Conservation (phyloP, 2,888 invertebrate genomes). For the Platerodrilus igneus region DNA sequence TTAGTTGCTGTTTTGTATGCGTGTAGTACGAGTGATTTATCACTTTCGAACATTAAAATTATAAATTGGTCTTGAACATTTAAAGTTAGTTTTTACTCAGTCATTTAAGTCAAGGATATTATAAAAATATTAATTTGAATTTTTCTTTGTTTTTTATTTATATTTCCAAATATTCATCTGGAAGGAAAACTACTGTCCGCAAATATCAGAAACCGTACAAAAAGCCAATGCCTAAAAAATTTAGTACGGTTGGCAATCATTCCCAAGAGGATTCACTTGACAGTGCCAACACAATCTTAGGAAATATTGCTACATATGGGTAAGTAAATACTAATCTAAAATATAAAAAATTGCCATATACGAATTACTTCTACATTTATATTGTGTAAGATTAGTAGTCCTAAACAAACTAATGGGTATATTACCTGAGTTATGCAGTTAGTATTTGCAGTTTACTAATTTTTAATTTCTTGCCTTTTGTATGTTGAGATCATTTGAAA, state of each 20-base stretch:
- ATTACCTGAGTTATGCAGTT: too few relatives aligned
- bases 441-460: too few relatives aligned
- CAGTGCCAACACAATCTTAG: slow-evolving; percentile 77
- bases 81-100: slow-evolving; percentile 1
- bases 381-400: too few relatives aligned
- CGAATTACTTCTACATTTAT: too few relatives aligned
- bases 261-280: slow-evolving; percentile 78
- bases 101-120: slow-evolving; percentile 17
- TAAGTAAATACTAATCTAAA: too few relatives aligned
- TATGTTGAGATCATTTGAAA: too few relatives aligned
- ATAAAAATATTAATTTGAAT: slow-evolving; percentile 30
- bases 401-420: too few relatives aligned
- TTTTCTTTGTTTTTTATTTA: slow-evolving; percentile 29
- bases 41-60: slow-evolving; percentile 8
- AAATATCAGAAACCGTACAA: slow-evolving; percentile 88
- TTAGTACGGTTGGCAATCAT: slow-evolving; percentile 66
- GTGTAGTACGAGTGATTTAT: slow-evolving; percentile 28
- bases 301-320: slow-evolving; percentile 70
- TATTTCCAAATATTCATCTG: slow-evolving; percentile 43
- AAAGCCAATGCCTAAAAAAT: slow-evolving; percentile 75
- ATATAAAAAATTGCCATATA: too few relatives aligned
- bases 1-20: slow-evolving; percentile 32
- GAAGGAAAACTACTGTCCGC: slow-evolving; percentile 85
- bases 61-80: background rate
- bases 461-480: too few relatives aligned